phyloP scores from a whole-genome alignment of 92 coral and sea anemone genomes.

The Palythoa caribaeorum region DNA sequence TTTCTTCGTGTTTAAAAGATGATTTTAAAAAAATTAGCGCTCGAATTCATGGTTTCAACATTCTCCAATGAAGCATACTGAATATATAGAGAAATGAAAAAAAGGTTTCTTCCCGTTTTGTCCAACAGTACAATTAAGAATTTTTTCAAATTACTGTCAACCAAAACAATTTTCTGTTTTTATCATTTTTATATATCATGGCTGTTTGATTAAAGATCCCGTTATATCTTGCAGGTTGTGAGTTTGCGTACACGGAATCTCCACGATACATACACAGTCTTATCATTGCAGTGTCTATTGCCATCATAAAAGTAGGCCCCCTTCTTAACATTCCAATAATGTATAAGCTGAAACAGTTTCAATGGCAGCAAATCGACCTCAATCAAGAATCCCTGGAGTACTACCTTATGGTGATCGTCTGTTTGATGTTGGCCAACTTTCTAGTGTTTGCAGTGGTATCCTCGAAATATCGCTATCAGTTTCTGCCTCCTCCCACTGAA shows the following conservation, averaged over 20 bases:
- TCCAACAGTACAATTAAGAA: too few species aligned
- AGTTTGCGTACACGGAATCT: constrained; percentile 70
- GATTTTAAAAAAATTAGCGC: too few species aligned
- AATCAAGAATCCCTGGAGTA: constrained; percentile 34
- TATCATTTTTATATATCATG: too few species aligned
- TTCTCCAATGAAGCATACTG: too few species aligned
- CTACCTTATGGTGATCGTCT: constrained; percentile 61
- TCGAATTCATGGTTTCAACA: too few species aligned
- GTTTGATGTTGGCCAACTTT: not conserved
- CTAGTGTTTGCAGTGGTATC: constrained; percentile 59
- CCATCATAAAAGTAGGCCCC: constrained; percentile 61
- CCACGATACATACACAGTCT: constrained; percentile 14
- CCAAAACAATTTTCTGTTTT: too few species aligned
- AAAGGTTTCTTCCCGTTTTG: too few species aligned
- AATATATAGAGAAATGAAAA: too few species aligned
- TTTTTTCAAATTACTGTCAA: too few species aligned
- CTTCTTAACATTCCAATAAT: constrained; percentile 35
- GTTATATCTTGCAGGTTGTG: constrained; percentile 38
- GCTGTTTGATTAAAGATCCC: too few species aligned
- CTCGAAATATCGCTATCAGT: constrained; percentile 44
- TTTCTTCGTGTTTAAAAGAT: too few species aligned
- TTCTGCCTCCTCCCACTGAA: not conserved
- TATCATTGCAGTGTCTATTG: not conserved
- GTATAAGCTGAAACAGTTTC: constrained; percentile 23
- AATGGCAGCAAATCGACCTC: constrained; percentile 47